These are phyloP conservation scores for Blastobasis adustella DNA, from an alignment of 2,888 invertebrate species.

Conservation along the genomic window DNA sequence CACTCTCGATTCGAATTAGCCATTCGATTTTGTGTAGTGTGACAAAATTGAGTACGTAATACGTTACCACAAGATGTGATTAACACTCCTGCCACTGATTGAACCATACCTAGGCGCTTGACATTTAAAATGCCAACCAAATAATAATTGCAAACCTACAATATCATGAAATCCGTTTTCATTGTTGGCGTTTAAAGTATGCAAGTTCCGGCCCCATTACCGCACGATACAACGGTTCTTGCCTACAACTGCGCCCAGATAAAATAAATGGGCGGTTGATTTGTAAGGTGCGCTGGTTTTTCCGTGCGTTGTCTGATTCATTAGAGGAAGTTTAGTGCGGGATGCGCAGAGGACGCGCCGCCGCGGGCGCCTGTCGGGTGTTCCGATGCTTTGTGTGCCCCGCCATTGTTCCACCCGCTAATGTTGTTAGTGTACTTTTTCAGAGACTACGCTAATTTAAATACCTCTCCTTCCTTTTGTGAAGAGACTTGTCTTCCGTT, in stretches of 20 bases:
- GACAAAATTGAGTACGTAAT: too few species aligned
- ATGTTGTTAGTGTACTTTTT: constrained; percentile 75
- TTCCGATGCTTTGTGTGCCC: constrained; percentile 57
- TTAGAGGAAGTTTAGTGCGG: constrained; percentile 24
- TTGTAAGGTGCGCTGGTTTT: constrained; percentile 15
- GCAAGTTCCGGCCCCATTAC: too few species aligned
- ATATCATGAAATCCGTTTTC: too few species aligned
- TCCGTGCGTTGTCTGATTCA: constrained; percentile 15
- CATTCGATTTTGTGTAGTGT: constrained; percentile 13
- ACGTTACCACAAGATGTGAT: too few species aligned
- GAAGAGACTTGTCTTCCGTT: constrained; percentile 70
- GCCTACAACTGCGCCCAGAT: too few species aligned
- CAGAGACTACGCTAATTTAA: constrained; percentile 72
- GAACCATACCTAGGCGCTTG: too few species aligned
- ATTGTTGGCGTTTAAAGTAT: too few species aligned
- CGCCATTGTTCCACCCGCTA: constrained; percentile 67
- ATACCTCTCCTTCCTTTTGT: constrained; percentile 71
- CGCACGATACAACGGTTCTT: too few species aligned
- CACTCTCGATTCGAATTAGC: constrained; percentile 47
- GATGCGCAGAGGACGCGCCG: constrained; percentile 19
- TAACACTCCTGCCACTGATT: too few species aligned
- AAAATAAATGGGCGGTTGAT: constrained; percentile 7
- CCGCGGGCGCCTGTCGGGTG: constrained; percentile 36
- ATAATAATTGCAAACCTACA: too few species aligned
- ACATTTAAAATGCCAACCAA: too few species aligned